Evolutionary conservation across 2,888 invertebrate genomes (phyloP).

Genomic region (Dendrolimus houi): DNA sequence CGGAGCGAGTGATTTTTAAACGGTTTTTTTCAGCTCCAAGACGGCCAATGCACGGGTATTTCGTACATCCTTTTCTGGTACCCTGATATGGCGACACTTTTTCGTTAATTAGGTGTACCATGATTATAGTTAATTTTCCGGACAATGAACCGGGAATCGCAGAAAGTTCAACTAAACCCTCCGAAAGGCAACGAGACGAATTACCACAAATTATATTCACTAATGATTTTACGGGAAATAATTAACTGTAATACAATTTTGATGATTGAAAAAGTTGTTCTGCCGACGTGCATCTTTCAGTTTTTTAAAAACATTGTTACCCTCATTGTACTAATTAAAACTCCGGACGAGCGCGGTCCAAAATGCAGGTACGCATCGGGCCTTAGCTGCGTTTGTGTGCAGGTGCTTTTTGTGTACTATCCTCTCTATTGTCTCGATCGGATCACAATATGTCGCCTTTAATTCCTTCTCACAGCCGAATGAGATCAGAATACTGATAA

Average conservation of each 20-base stretch:
- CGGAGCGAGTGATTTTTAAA: slow-evolving; percentile 73
- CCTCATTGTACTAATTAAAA: slow-evolving; percentile 68
- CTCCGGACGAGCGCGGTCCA: slow-evolving; percentile 31
- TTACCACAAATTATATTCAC: neutral
- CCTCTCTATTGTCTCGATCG: slow-evolving; percentile 65
- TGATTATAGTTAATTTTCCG: slow-evolving; percentile 58
- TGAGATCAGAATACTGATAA: slow-evolving; percentile 64
- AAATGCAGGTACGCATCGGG: slow-evolving; percentile 40
- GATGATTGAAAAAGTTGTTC: neutral
- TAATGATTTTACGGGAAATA: neutral
- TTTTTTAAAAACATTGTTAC: slow-evolving; percentile 43
- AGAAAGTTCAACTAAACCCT: neutral
- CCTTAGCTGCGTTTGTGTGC: slow-evolving; percentile 45
- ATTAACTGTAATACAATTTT: neutral
- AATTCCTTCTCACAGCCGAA: slow-evolving; percentile 68
- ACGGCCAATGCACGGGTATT: slow-evolving; percentile 65
- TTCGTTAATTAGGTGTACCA: slow-evolving; percentile 70
- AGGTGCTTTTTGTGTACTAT: slow-evolving; percentile 43
- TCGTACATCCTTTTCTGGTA: slow-evolving; percentile 66
- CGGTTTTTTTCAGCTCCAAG: slow-evolving; percentile 68
- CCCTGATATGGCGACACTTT: slow-evolving; percentile 62
- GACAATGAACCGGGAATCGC: slow-evolving; percentile 32
- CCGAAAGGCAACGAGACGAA: neutral
- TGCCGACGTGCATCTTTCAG: neutral
- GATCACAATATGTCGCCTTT: slow-evolving; percentile 67